phyloP scores from a whole-genome alignment of 2,113 vertebrate species.

The Myodes glareolus region DNA sequence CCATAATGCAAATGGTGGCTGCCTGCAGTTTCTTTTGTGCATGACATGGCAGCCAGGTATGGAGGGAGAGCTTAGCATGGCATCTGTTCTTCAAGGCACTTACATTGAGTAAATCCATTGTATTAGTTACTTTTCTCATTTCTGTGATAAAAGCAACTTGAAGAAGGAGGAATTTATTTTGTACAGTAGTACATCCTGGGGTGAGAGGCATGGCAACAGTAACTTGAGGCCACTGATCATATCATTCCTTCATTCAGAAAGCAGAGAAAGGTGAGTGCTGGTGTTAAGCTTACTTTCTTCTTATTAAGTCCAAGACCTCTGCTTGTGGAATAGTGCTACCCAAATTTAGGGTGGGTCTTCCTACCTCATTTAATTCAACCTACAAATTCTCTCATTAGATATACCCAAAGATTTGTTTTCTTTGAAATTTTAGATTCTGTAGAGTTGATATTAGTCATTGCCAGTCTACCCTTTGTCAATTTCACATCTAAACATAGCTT shows the following conservation, averaged over 20 bases:
- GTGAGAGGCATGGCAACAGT: background rate
- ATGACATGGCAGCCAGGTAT: background rate
- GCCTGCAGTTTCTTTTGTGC: background rate
- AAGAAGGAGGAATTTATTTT: background rate
- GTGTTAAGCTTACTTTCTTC: background rate
- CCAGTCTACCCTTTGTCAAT: background rate
- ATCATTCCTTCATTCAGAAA: background rate
- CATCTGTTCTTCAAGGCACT: background rate
- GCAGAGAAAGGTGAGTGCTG: background rate
- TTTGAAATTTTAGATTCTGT: background rate
- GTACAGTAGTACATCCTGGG: background rate
- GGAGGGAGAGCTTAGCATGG: background rate
- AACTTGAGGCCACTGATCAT: background rate
- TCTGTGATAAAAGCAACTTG: background rate
- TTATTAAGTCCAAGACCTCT: background rate
- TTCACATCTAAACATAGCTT: background rate
- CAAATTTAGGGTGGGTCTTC: background rate
- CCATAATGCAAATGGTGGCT: background rate
- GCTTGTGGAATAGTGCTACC: background rate
- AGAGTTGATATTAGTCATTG: background rate
- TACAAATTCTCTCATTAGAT: background rate
- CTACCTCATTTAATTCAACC: background rate
- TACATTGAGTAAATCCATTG: background rate
- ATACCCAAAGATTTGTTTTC: background rate
- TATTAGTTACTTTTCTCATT: background rate